Evolutionary conservation across 2,888 invertebrate genomes (phyloP).

Genomic region (Dryocosmus kuriphilus): DNA sequence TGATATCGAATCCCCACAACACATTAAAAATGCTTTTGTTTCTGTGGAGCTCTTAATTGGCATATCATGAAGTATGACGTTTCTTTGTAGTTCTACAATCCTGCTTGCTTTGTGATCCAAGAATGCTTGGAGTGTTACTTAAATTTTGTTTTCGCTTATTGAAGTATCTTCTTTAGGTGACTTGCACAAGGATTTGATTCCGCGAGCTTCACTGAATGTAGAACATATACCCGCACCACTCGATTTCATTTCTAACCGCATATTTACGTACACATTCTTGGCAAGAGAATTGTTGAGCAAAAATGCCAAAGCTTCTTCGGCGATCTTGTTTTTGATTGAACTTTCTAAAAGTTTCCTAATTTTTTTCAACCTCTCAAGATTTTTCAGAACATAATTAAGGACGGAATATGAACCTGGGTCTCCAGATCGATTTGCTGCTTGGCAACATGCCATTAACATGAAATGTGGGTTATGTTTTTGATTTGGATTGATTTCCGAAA

Average conservation of each 20-base stretch:
- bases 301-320: conserved; percentile 44
- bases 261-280: conserved; percentile 42
- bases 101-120: conserved; percentile 37
- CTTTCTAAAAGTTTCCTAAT: no score
- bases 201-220: conserved; percentile 39
- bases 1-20: conserved; percentile 19
- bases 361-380: no score
- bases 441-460: conserved; percentile 15
- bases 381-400: no score
- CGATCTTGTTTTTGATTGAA: conserved; percentile 31
- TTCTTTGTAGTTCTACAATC: background rate
- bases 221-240: no score
- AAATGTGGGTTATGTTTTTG: conserved; percentile 31
- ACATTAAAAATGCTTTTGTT: conserved; percentile 13
- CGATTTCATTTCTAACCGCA: conserved; percentile 42
- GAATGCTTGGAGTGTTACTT: conserved; percentile 28
- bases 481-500: conserved; percentile 26
- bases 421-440: conserved; percentile 41
- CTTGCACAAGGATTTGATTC: conserved; percentile 36
- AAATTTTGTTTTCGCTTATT: conserved; percentile 13
- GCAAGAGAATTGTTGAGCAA: conserved; percentile 38
- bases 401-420: conserved; percentile 2
- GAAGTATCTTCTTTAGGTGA: conserved; percentile 41
- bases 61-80: conserved; percentile 13
- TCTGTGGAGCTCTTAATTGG: background rate